A percentile compares a stretch with the other conserved stretches of the same genome.
phyloP scores from a whole-genome alignment of 2,797 vertebrate genomes.

The Tarsius wallacei region DNA sequence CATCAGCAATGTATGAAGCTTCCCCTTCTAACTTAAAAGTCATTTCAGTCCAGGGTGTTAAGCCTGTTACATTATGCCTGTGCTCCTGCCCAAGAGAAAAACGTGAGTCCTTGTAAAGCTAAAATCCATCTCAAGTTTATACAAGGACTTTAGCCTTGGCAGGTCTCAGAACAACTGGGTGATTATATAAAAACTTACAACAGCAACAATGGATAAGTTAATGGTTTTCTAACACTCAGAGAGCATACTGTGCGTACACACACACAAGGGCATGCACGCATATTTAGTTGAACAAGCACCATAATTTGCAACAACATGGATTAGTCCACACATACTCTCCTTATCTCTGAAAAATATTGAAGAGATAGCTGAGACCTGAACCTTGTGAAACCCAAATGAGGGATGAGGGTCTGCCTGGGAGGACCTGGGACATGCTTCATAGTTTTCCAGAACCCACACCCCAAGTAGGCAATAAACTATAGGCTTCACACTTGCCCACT shows the following conservation, averaged over 20 bases:
- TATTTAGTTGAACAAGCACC: neutral
- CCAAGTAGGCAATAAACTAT: neutral
- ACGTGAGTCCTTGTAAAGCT: neutral
- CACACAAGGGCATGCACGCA: neutral
- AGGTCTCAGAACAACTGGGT: neutral
- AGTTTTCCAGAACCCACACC: neutral
- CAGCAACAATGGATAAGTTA: neutral
- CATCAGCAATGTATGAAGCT: neutral
- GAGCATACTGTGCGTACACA: neutral
- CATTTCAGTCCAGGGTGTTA: neutral
- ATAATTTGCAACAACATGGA: neutral
- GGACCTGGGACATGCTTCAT: neutral
- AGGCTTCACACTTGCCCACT: neutral
- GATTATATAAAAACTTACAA: constrained; percentile 5
- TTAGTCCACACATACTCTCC: neutral
- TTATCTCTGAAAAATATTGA: neutral
- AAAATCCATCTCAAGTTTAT: constrained; percentile 17
- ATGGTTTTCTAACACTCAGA: constrained; percentile 29
- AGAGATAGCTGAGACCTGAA: neutral
- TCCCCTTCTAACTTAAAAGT: constrained; percentile 16
- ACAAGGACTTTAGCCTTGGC: neutral
- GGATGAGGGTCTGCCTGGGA: neutral
- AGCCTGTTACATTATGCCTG: neutral
- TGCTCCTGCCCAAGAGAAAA: constrained; percentile 15
- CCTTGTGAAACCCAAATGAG: neutral